Percentiles rank a stretch among this genome's conserved stretches.
Evolutionary conservation across 2,113 vertebrate genomes (phyloP).

Genomic region (Pterocles orientalis): DNA sequence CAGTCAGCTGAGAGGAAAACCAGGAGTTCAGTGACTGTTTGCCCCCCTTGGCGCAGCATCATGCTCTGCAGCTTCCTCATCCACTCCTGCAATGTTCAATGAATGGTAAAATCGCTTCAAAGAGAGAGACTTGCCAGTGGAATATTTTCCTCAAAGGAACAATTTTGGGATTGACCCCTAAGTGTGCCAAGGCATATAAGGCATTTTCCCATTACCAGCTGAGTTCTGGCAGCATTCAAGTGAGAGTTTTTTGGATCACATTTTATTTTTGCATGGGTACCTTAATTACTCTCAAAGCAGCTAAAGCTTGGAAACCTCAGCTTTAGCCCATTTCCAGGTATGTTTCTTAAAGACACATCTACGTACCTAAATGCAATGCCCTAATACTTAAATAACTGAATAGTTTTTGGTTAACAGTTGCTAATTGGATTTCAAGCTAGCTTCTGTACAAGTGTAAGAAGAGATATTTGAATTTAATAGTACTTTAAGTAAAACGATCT

Average conservation of each 20-base stretch:
- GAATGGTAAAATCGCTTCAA: background rate
- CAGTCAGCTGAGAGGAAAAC: background rate
- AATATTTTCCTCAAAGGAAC: fast-evolving
- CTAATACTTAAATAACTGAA: background rate
- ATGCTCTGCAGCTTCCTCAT: background rate
- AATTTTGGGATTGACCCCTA: background rate
- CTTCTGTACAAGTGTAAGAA: background rate
- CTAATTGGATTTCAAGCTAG: background rate
- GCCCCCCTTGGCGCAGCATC: background rate
- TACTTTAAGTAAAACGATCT: background rate
- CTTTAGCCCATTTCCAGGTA: background rate
- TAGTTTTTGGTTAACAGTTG: background rate
- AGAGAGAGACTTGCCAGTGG: background rate
- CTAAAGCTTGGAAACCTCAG: background rate
- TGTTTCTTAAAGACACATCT: background rate
- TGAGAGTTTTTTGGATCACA: fast-evolving
- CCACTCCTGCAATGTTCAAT: fast-evolving
- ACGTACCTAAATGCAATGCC: background rate
- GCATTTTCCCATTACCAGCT: background rate
- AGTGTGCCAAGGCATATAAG: fast-evolving
- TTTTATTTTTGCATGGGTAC: background rate
- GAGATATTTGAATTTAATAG: background rate
- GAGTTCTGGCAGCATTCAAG: background rate
- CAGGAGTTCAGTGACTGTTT: background rate
- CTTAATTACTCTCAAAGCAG: background rate